A percentile compares a stretch with the other conserved stretches of the same genome.
phyloP scores from a whole-genome alignment of 1,140 invertebrate genomes.

The Bradynema listronoti region DNA sequence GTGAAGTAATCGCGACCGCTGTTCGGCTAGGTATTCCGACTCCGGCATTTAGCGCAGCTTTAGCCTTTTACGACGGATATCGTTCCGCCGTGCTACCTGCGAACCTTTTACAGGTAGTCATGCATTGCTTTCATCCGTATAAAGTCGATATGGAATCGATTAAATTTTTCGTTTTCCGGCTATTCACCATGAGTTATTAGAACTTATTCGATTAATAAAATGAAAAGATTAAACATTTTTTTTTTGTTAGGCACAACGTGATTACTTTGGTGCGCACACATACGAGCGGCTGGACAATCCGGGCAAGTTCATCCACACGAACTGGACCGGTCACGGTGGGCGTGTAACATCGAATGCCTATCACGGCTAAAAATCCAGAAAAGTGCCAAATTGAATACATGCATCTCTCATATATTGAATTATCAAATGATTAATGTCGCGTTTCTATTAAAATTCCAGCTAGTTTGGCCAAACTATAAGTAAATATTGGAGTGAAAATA shows the following conservation, averaged over 20 bases:
- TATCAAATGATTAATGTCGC: neutral
- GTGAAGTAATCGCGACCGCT: slow-evolving; percentile 63
- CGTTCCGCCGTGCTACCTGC: slow-evolving; percentile 74
- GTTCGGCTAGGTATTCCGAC: slow-evolving; percentile 75
- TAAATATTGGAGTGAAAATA: neutral
- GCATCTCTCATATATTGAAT: neutral
- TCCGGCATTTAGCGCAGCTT: slow-evolving; percentile 80
- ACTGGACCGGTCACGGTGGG: slow-evolving; percentile 97
- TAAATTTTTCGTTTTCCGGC: too few relatives aligned
- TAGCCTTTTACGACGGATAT: slow-evolving; percentile 96
- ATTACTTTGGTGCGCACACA: slow-evolving; percentile 98
- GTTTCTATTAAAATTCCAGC: neutral
- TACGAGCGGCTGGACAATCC: slow-evolving; percentile 82
- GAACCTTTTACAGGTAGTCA: slow-evolving; percentile 74
- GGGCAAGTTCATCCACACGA: slow-evolving; percentile 76
- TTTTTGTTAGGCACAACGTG: slow-evolving; percentile 76
- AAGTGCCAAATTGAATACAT: neutral
- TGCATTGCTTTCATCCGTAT: neutral
- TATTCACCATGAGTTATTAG: too few relatives aligned
- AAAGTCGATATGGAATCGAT: neutral
- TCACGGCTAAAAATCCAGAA: slow-evolving; percentile 10
- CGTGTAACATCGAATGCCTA: slow-evolving; percentile 92
- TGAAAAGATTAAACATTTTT: slow-evolving; percentile 5
- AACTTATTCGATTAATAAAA: too few relatives aligned
- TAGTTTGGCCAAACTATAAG: slow-evolving; percentile 1